phyloP scores from a whole-genome alignment of 2,113 vertebrate genomes.

The Microcebus griseorufus region DNA sequence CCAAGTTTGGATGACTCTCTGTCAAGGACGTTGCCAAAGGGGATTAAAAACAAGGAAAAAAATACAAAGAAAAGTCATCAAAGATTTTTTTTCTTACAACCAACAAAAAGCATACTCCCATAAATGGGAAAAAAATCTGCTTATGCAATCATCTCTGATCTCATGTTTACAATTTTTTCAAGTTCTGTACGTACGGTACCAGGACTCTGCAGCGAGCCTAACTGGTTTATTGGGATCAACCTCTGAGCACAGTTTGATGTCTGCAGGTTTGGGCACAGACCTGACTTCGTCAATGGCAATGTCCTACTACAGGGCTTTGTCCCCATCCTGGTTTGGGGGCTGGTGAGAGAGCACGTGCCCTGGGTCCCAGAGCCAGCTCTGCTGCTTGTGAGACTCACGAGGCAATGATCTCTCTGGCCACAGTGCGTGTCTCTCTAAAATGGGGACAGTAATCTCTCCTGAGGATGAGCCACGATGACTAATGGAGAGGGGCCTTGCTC shows the following conservation, averaged over 20 bases:
- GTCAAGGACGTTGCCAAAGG: neutral
- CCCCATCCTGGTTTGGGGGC: neutral
- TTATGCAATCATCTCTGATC: neutral
- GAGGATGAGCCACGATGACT: neutral
- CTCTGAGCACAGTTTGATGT: neutral
- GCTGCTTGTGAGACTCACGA: neutral
- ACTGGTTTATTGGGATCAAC: neutral
- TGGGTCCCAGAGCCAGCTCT: neutral
- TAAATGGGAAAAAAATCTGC: constrained; percentile 16
- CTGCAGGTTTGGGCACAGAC: neutral
- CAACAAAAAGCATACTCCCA: neutral
- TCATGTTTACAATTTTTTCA: neutral
- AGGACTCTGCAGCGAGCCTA: neutral
- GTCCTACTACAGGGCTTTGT: neutral
- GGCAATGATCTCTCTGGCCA: neutral
- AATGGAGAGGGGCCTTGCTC: neutral
- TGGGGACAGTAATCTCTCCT: neutral
- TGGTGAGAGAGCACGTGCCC: neutral
- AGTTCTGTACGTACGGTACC: neutral
- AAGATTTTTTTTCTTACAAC: neutral
- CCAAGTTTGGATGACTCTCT: neutral
- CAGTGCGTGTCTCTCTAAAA: neutral
- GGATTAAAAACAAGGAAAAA: neutral
- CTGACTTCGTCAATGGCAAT: neutral
- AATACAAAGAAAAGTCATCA: neutral